A percentile compares a stretch with the other conserved stretches of the same genome.
Conservation (phyloP, 2,113 vertebrate genomes). For the Sprattus sprattus region DNA sequence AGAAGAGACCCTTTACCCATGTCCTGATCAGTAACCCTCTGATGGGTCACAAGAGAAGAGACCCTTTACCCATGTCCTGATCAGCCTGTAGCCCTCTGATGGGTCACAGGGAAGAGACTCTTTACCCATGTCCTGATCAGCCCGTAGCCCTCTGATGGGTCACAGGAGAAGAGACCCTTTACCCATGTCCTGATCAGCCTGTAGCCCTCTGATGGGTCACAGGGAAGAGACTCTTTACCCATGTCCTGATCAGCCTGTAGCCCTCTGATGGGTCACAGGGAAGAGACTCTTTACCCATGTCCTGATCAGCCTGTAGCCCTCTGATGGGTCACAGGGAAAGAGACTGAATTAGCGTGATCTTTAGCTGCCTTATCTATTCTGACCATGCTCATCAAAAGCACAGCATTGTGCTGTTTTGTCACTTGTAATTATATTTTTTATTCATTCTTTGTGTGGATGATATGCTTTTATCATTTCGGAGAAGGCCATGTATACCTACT, state of each 20-base stretch:
- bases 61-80: neutral
- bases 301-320: too few relatives aligned
- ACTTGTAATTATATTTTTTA: neutral
- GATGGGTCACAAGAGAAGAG: neutral
- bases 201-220: neutral
- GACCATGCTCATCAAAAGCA: neutral
- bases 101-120: neutral
- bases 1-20: too few relatives aligned
- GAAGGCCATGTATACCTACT: neutral
- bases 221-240: too few relatives aligned
- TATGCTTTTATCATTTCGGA: neutral
- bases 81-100: neutral
- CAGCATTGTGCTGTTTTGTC: neutral
- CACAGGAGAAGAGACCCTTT: neutral
- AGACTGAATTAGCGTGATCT: neutral
- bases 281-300: too few relatives aligned
- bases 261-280: neutral
- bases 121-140: neutral
- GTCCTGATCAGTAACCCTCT: neutral
- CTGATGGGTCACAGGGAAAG: too few relatives aligned
- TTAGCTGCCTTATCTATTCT: neutral
- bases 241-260: neutral
- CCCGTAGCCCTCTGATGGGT: neutral
- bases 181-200: neutral
- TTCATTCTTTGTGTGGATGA: neutral